These are phyloP conservation scores for Drosophila ezoana DNA, from an alignment of 2,888 invertebrate species.

Conservation along the genomic window DNA sequence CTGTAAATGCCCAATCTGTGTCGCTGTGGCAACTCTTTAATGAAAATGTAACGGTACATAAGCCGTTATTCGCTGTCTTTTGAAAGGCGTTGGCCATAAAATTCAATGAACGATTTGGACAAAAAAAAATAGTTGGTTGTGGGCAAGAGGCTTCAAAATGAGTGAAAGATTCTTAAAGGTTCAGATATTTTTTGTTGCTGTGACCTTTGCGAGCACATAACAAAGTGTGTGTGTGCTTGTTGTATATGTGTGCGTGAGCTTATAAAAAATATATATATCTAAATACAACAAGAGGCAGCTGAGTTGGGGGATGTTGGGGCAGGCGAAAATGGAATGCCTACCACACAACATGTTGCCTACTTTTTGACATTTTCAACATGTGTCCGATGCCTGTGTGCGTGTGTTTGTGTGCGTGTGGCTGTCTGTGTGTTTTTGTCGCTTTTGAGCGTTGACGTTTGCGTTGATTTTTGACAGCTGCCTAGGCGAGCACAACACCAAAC, in stretches of 20 bases:
- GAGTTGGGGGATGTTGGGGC: not conserved
- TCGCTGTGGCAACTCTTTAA: constrained; percentile 21
- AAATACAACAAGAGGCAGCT: constrained; percentile 44
- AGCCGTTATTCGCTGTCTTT: constrained; percentile 38
- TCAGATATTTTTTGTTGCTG: constrained; percentile 28
- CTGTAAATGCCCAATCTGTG: not conserved
- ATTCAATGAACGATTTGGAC: constrained; percentile 65
- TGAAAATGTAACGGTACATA: constrained; percentile 11
- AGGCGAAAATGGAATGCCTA: constrained; percentile 9
- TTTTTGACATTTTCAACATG: constrained; percentile 78
- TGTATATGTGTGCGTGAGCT: constrained; percentile 44
- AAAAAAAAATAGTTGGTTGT: constrained; percentile 57
- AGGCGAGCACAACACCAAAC: constrained; percentile 58
- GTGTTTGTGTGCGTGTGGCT: constrained; percentile 16
- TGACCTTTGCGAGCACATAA: constrained; percentile 8
- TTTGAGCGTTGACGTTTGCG: constrained; percentile 74
- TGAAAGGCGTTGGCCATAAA: constrained; percentile 52
- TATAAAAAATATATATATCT: constrained; percentile 51
- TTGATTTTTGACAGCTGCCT: constrained; percentile 81
- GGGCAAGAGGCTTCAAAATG: constrained; percentile 57
- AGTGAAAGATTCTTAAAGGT: constrained; percentile 57
- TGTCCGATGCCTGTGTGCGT: constrained; percentile 59
- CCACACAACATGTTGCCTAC: constrained; percentile 75
- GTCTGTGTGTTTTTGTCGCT: constrained; percentile 51
- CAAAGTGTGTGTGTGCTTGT: constrained; percentile 31